Evolutionary conservation across 2,888 invertebrate genomes (phyloP).

Genomic region (Fabriciana adippe): DNA sequence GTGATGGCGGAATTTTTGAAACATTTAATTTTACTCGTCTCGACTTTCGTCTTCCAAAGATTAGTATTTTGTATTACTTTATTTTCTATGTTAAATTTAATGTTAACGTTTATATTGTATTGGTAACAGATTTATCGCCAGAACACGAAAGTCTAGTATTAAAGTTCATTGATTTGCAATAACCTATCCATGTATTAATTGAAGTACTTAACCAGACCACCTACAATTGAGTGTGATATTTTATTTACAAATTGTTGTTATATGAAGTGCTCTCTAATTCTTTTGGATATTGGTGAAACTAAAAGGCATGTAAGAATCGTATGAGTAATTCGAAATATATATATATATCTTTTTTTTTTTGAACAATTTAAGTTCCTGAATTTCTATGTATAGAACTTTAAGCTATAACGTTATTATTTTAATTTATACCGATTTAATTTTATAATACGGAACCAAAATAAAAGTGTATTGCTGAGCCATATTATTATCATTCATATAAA

Average conservation of each 20-base stretch:
- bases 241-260: constrained; percentile 57
- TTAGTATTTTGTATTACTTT: constrained; percentile 34
- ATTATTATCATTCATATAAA: constrained; percentile 60
- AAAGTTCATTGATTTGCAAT: constrained; percentile 60
- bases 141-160: constrained; percentile 41
- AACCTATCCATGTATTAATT: constrained; percentile 52
- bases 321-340: constrained; percentile 32
- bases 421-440: constrained; percentile 31
- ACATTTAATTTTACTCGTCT: constrained; percentile 22
- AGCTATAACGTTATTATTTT: constrained; percentile 36
- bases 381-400: constrained; percentile 40
- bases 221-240: constrained; percentile 76
- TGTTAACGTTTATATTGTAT: constrained; percentile 17
- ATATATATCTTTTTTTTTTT: constrained; percentile 27
- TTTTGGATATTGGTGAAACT: constrained; percentile 40
- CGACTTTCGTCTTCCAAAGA: constrained; percentile 36
- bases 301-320: constrained; percentile 37
- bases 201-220: constrained; percentile 76
- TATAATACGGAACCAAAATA: constrained; percentile 36
- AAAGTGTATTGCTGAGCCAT: constrained; percentile 62
- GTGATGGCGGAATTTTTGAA: constrained; percentile 18
- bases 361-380: constrained; percentile 47
- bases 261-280: constrained; percentile 68
- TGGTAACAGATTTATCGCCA: constrained; percentile 38
- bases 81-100: constrained; percentile 29